phyloP scores from a whole-genome alignment of 2,888 invertebrate species.

The Habrosyne pyritoides region DNA sequence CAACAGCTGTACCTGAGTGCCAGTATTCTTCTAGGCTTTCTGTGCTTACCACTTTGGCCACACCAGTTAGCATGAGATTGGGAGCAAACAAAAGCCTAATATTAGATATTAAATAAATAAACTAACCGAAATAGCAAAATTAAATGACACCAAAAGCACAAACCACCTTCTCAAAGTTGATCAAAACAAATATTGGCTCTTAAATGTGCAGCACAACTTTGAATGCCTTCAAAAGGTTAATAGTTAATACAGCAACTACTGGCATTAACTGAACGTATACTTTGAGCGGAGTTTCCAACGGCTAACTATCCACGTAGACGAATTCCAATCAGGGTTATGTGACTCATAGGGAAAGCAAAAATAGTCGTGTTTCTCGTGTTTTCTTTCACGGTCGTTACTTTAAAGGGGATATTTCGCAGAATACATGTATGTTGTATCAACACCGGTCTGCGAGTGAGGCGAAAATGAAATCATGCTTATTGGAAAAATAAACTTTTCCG shows the following conservation, averaged over 20 bases:
- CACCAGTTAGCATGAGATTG: too few relatives aligned
- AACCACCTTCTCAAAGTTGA: background rate
- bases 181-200: background rate
- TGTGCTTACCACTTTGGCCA: too few relatives aligned
- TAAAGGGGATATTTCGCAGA: background rate
- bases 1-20: too few relatives aligned
- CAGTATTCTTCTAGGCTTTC: too few relatives aligned
- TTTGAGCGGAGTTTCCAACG: background rate
- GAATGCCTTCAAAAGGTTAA: background rate
- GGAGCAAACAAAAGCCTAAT: too few relatives aligned
- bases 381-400: background rate
- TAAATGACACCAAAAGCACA: background rate
- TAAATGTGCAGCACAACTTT: background rate
- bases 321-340: background rate
- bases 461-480: background rate
- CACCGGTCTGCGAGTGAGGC: background rate
- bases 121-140: too few relatives aligned
- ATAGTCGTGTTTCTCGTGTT: background rate
- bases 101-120: too few relatives aligned
- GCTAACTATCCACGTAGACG: background rate
- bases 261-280: background rate
- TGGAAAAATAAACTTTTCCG: background rate
- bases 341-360: conserved; percentile 1
- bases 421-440: background rate
- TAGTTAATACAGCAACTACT: background rate